These are phyloP conservation scores for Onchidella celtica DNA, from an alignment of 2,888 invertebrate species.

Conservation along the genomic window DNA sequence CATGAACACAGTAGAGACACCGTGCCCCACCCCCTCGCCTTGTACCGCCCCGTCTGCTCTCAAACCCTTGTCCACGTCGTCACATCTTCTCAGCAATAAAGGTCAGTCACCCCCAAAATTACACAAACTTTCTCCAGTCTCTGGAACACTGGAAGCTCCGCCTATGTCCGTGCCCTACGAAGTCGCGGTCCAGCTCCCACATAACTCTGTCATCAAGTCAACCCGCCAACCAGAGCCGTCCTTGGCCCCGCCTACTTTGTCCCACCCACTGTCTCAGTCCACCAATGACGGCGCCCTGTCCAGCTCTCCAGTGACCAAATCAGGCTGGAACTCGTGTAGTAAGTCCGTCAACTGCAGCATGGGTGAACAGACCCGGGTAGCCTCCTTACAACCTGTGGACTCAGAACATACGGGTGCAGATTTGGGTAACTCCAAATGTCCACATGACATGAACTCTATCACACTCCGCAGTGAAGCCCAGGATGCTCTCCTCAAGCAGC, in stretches of 20 bases:
- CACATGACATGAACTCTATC: not conserved
- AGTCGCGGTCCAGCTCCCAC: constrained; percentile 55
- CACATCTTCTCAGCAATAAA: constrained; percentile 14
- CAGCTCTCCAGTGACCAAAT: not conserved
- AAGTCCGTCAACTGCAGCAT: constrained; percentile 26
- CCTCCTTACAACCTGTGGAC: not conserved
- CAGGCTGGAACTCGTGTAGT: constrained; percentile 35
- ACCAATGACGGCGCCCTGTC: constrained; percentile 27
- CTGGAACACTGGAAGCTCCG: constrained; percentile 20
- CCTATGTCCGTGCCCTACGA: constrained; percentile 32
- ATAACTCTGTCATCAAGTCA: constrained; percentile 68
- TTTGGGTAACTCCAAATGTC: constrained; percentile 8
- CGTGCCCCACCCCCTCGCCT: constrained; percentile 58
- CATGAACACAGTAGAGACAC: constrained; percentile 62
- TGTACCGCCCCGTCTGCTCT: constrained; percentile 62
- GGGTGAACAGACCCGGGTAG: constrained; percentile 34
- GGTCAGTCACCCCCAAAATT: constrained; percentile 24
- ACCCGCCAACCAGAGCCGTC: constrained; percentile 40
- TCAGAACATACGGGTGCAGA: not conserved
- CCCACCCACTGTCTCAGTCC: constrained; percentile 1
- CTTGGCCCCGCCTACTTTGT: constrained; percentile 28
- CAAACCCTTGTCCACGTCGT: constrained; percentile 59
- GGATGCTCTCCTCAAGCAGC: not conserved
- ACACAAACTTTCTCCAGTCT: constrained; percentile 32
- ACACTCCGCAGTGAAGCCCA: not conserved